Conservation (phyloP, 2,888 invertebrate genomes). For the Eupsilia transversa region DNA sequence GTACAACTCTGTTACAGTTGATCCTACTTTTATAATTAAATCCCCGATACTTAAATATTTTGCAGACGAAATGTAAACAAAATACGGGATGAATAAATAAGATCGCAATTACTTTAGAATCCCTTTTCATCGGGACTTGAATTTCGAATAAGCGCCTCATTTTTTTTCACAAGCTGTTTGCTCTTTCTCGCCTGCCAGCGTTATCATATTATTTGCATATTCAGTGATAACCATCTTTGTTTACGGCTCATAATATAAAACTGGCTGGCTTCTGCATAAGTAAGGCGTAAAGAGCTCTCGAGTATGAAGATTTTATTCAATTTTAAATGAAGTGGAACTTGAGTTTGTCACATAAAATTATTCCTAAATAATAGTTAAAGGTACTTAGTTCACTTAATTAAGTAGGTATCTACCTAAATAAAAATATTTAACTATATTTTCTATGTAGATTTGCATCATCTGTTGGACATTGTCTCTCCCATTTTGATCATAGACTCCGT, state of each 20-base stretch:
- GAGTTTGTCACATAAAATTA: background rate
- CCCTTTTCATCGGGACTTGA: slow-evolving; percentile 23
- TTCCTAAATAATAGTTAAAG: background rate
- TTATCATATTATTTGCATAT: slow-evolving; percentile 70
- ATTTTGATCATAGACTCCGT: background rate
- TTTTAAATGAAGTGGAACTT: slow-evolving; percentile 26
- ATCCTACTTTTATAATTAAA: background rate
- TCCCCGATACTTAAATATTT: background rate
- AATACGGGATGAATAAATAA: slow-evolving; percentile 5
- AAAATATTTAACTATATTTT: too few species aligned
- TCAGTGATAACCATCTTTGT: slow-evolving; percentile 74
- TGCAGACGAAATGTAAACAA: background rate
- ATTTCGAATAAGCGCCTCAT: slow-evolving; percentile 32
- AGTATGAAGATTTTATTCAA: slow-evolving; percentile 41
- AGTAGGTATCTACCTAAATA: background rate
- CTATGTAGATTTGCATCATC: background rate
- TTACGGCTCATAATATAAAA: slow-evolving; percentile 67
- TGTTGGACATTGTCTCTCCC: background rate
- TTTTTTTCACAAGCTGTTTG: slow-evolving; percentile 46
- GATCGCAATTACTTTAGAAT: slow-evolving; percentile 1
- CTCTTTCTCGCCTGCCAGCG: slow-evolving; percentile 42
- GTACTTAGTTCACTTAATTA: background rate
- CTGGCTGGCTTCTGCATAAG: slow-evolving; percentile 54
- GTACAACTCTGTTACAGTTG: too few species aligned
- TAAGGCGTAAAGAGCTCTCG: slow-evolving; percentile 30